Evolutionary conservation across 2,888 invertebrate genomes (phyloP), one percentile per base, ranked within the genome.

Genomic region (Cephus pygmeus): DNA sequence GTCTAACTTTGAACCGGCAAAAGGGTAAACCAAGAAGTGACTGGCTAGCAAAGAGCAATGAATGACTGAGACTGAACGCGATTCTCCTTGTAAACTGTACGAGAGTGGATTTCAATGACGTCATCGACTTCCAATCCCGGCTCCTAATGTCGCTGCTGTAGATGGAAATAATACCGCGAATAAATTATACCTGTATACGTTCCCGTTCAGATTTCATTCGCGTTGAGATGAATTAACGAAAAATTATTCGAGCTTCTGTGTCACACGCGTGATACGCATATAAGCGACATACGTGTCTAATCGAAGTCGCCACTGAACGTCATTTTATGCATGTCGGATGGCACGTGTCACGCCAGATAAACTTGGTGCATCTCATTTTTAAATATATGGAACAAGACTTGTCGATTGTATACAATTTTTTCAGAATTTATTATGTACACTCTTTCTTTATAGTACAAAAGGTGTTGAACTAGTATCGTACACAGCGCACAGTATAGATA

Each of bases 91-190:
- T 56, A 56, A 56, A 56, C 56, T 56, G 56, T 56, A 56, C 56
- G 56, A 56, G 56, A 56, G 56, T 56, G 56, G 56, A 56, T 56
- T 56, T 56, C 56, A 56, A 23, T 77, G 77, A 77, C 77, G 75
- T 77, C 77, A 77, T 69, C 9, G 33, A 77, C 35, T 77, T 75
- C 77, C 77, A 77, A 75, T 77, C 35, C 31, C 75, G 56, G 77
- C 71, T 56, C 30, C 69, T 34, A 15, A 71, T 73, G 36, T n/a
- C 36, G 40, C 34, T 56, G 56, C 56, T 56, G 23, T 15, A 56
- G 23, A 23, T 56, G 56, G 56, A 56, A 56, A 56, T 56, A 56
- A 56, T 56, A 56, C 56, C 56, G 56, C 23, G 56, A 56, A 15
- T 56, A 56, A 23, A 9, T 23, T 23, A 23, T 56, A 23, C 56